A percentile compares a stretch with the other conserved stretches of the same genome.
Evolutionary conservation across 2,797 vertebrate genomes (phyloP).

Genomic region (Fundulus diaphanus): DNA sequence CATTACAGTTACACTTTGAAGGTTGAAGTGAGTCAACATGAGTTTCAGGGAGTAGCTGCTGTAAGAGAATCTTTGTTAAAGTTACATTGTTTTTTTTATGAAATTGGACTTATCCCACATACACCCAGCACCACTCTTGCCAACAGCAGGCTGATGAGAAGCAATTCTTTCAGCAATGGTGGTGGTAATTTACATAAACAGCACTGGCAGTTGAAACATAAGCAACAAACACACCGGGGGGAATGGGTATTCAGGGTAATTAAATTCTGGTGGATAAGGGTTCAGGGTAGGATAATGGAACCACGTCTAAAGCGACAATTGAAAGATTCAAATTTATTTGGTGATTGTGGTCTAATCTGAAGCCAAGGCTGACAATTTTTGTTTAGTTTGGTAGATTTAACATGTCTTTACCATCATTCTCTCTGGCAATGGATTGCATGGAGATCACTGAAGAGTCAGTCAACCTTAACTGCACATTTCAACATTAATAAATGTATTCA

Average conservation of each 20-base stretch:
- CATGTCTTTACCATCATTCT: background rate
- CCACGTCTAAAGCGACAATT: background rate
- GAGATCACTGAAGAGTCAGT: background rate
- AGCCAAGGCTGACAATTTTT: background rate
- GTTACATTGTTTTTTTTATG: background rate
- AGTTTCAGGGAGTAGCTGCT: background rate
- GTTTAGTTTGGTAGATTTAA: background rate
- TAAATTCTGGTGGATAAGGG: background rate
- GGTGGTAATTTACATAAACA: background rate
- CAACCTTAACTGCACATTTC: background rate
- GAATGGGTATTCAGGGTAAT: slow-evolving; percentile 2
- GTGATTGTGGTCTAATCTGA: background rate
- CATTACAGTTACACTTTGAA: too few species aligned
- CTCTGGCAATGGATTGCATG: background rate
- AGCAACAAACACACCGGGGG: background rate
- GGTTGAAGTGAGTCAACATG: too few species aligned
- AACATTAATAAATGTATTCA: background rate
- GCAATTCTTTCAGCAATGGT: background rate
- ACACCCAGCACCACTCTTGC: background rate
- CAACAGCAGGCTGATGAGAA: slow-evolving; percentile 1
- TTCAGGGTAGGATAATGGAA: background rate
- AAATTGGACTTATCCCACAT: slow-evolving; percentile 1
- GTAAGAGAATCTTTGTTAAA: background rate
- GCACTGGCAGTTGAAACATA: slow-evolving; percentile 4
- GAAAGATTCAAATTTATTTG: slow-evolving; percentile 1